phyloP scores from a whole-genome alignment of 2,888 invertebrate species.

The Drosophila heteroneura region DNA sequence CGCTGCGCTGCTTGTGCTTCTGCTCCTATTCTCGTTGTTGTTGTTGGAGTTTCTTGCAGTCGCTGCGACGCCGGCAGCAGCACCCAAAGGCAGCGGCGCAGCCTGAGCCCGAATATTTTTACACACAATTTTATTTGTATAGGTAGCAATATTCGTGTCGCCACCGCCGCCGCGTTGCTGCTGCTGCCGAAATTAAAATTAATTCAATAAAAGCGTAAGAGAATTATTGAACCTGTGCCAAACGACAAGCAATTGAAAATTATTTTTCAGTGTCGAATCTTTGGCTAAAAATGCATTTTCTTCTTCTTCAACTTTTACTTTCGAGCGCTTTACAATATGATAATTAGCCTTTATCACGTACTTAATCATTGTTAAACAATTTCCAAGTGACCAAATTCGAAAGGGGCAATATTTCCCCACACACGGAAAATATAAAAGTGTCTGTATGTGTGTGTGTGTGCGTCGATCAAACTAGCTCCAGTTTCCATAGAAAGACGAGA shows the following conservation, averaged over 20 bases:
- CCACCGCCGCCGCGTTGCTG: conserved; percentile 6
- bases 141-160: conserved; percentile 20
- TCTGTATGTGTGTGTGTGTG: background rate
- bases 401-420: background rate
- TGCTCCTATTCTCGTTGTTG: conserved; percentile 20
- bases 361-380: conserved; percentile 32
- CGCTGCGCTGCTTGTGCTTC: conserved; percentile 16
- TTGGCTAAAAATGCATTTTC: conserved; percentile 9
- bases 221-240: conserved; percentile 53
- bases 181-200: conserved; percentile 49
- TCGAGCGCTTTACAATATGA: conserved; percentile 18
- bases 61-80: conserved; percentile 10
- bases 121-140: conserved; percentile 7
- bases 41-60: conserved; percentile 47
- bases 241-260: conserved; percentile 11
- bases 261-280: conserved; percentile 25
- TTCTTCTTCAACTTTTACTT: conserved; percentile 44
- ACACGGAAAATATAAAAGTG: background rate
- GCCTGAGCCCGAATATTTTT: conserved; percentile 15
- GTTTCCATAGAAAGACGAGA: background rate
- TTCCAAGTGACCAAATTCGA: background rate
- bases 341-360: conserved; percentile 19
- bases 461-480: background rate
- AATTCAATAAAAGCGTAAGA: conserved; percentile 65
- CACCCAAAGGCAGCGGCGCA: conserved; percentile 4